Evolutionary conservation across 2,797 vertebrate species (phyloP), one percentile per base, ranked within the genome.

Genomic region (Fistularia commersonii): DNA sequence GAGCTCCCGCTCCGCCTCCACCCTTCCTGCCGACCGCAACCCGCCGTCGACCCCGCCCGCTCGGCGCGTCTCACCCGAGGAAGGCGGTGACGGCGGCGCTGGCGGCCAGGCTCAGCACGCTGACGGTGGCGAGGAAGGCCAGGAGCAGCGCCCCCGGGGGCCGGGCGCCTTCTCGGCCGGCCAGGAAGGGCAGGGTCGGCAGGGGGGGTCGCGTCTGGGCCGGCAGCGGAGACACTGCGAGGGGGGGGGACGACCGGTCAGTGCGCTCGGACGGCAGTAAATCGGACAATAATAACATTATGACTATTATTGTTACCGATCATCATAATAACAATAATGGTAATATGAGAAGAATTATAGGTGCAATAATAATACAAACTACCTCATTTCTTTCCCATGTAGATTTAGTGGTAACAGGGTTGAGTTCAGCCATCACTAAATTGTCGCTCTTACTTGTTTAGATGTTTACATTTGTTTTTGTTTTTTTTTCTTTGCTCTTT

Each of bases 11-110:
- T 47, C 60, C 32, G 44, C 45, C 43, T 43, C 46, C 61, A 33
- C 43, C 45, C 55, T 77, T 54, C 54, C 61, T 61, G 56, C 42
- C 41, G 44, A 61, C 32, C 33, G 5, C 36, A 5, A 38, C 36
- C 36, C 8, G 8, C 36, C 36, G 34, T 34, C 33, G 40, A 43
- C 45, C 54, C 54, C 61, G 8, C 64, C 66, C 48, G 61, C 64
- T 39, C 11, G 48, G 9, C 15, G 37, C 51, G 41, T 65, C 85
- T 86, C 53, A 88, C 85, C 85, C 51, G 11, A 88, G 61, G 51
- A 73, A 10, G 23, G 76, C 36, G 13, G 46, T 43, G 41, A 85
- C 56, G 65, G 69, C 74, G n/a, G 84, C 12, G 47, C 80, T 68
- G 0, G 32, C 81, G 13, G 39, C 60, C 58, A 87, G 57, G 45